Evolutionary conservation across 35 echinoderm and acorn worm genomes (phyloP), one percentile per base, ranked within the genome.

Genomic region (Heliocidaris tuberculata): DNA sequence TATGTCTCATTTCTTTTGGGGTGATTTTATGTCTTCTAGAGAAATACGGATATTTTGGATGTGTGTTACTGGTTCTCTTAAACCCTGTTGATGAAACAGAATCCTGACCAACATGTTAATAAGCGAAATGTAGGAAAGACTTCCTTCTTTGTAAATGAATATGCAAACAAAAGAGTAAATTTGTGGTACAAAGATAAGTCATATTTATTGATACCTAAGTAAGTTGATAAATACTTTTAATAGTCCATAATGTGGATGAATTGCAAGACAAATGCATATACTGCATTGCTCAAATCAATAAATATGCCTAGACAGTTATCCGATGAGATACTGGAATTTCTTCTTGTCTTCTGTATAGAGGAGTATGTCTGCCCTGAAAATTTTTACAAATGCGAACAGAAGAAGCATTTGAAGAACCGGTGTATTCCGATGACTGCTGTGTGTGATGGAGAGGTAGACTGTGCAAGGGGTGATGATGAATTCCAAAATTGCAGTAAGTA

Each of bases 401-500:
- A 96, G 27, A 85, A 93, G 59, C 96, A 95, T 31, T 54, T 52
- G 4, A 59, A 56, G 32, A 98, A 93, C 48, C 85, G 96, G 4
- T 98, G 97, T 56, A 96, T 98, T 71, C 96, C 96, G 1, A 27
- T 56, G 27, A 21, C 9, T 2, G 95, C 90, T 94, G 30, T 95
- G 42, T 98, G 97, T 95, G 96, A 98, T 71, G 97, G 97, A 56
- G 85, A 93, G 6, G 94, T 85, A 13, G 97, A 98, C 32, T 98
- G 97, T 95, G 97, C 95, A 30, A 56, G 94, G 85, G 97, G 94
- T 59, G 97, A 96, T 88, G 96, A 98, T 96, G 97, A 98, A 94
- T 29, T 85, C 19, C 48, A 49, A 42, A 86, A 95, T 27, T 98
- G 97, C 91, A 71, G 97, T 98, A 95, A 95, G 93, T 96, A 59